Conservation (phyloP, 2,113 vertebrate genomes). For the Sinocyclocheilus anophthalmus region DNA sequence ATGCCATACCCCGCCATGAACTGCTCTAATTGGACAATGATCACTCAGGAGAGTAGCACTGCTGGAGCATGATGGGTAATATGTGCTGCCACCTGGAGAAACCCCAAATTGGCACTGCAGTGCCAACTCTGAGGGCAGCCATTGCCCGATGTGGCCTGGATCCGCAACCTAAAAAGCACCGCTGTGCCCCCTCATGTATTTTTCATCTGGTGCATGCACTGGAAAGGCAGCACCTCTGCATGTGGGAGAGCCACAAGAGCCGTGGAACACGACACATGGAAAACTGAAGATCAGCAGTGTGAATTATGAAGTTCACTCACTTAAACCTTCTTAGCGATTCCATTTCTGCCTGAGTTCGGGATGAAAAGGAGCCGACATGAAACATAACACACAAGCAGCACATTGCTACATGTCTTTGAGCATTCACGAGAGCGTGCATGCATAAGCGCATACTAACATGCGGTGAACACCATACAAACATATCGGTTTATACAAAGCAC, state of each 20-base stretch:
- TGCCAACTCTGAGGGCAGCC: constrained; percentile 29
- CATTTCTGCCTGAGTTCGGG: constrained; percentile 41
- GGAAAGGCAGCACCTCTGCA: constrained; percentile 18
- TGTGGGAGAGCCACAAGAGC: neutral
- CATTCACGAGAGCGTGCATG: constrained; percentile 13
- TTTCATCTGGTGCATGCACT: constrained; percentile 36
- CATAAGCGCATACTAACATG: constrained; percentile 35
- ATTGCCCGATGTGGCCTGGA: neutral
- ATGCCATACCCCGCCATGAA: neutral
- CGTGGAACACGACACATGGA: neutral
- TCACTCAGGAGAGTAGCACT: constrained; percentile 31
- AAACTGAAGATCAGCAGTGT: constrained; percentile 44
- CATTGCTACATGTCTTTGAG: constrained; percentile 35
- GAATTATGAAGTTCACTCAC: constrained; percentile 25
- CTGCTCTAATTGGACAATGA: constrained; percentile 53
- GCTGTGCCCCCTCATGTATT: constrained; percentile 34
- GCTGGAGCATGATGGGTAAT: constrained; percentile 49
- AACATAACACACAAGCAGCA: constrained; percentile 41
- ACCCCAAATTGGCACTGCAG: constrained; percentile 43
- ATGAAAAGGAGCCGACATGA: constrained; percentile 37
- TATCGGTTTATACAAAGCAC: constrained; percentile 59
- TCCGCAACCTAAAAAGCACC: constrained; percentile 40
- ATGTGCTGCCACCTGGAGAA: constrained; percentile 40
- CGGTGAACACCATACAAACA: constrained; percentile 35
- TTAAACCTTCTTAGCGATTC: constrained; percentile 18